Conservation (phyloP, 2,113 vertebrate genomes). For the Oncorhynchus nerka region DNA sequence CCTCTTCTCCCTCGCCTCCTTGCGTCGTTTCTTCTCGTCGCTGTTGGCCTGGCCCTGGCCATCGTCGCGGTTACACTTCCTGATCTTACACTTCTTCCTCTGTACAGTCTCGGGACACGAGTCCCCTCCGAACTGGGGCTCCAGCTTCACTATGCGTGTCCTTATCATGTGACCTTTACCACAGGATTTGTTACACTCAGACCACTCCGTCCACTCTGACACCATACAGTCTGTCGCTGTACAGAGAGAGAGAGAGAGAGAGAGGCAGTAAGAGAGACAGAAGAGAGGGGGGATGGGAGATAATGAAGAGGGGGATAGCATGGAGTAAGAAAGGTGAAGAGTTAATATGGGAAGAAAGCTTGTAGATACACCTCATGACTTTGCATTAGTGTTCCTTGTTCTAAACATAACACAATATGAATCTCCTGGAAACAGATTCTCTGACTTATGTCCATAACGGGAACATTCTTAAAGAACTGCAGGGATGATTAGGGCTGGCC, state of each 20-base stretch:
- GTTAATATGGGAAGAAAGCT: too few relatives aligned
- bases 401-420: too few relatives aligned
- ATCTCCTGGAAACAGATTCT: too few relatives aligned
- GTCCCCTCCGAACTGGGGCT: too few relatives aligned
- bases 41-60: conserved; percentile 68
- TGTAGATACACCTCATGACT: neutral
- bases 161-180: conserved; percentile 95
- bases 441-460: too few relatives aligned
- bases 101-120: too few relatives aligned
- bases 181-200: conserved; percentile 96
- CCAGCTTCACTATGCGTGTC: conserved; percentile 73
- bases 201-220: conserved; percentile 81
- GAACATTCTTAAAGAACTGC: neutral
- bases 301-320: too few relatives aligned
- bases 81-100: conserved; percentile 87
- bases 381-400: neutral
- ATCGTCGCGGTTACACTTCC: conserved; percentile 80
- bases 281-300: neutral
- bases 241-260: conserved; percentile 72
- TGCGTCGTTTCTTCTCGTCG: conserved; percentile 86
- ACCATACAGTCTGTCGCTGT: conserved; percentile 65
- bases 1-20: conserved; percentile 88
- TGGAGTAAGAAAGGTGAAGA: neutral
- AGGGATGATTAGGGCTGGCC: neutral
- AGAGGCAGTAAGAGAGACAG: neutral